These are phyloP conservation scores for Rhysida immarginata DNA, from an alignment of 1,140 invertebrate species.

Conservation along the genomic window DNA sequence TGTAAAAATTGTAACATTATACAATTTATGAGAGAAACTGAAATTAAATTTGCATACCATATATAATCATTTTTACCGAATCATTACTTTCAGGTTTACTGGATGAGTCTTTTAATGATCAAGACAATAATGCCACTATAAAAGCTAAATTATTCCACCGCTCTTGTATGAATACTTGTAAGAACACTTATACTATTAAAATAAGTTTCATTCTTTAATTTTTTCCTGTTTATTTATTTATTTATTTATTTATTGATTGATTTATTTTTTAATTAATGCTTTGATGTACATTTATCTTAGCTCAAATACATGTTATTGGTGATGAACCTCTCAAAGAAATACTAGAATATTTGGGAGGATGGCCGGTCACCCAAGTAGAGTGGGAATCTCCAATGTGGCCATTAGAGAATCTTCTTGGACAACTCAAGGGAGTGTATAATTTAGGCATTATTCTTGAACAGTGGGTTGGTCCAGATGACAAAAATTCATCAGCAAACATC, in stretches of 20 bases:
- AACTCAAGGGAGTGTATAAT: conserved; percentile 50
- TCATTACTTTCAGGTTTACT: conserved; percentile 41
- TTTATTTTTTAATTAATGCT: neutral
- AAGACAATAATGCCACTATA: conserved; percentile 52
- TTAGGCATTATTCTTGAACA: conserved; percentile 58
- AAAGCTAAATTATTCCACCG: conserved; percentile 73
- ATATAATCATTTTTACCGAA: no score
- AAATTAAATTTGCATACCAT: no score
- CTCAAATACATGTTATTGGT: conserved; percentile 50
- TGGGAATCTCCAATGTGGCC: conserved; percentile 40
- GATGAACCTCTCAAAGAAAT: conserved; percentile 44
- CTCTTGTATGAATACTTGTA: conserved; percentile 74
- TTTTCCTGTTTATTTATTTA: no score
- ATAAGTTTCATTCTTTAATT: no score
- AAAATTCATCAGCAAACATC: conserved; percentile 68
- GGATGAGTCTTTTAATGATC: conserved; percentile 44
- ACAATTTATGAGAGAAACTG: no score
- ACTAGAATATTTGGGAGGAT: conserved; percentile 48
- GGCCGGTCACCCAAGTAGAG: conserved; percentile 48
- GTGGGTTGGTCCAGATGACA: conserved; percentile 71
- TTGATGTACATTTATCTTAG: conserved; percentile 28
- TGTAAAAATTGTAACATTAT: no score
- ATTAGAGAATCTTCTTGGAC: conserved; percentile 34
- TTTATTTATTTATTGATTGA: no score
- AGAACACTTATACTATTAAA: no score